Conservation (phyloP, 2,888 invertebrate species). For the Lochmaea capreae region DNA sequence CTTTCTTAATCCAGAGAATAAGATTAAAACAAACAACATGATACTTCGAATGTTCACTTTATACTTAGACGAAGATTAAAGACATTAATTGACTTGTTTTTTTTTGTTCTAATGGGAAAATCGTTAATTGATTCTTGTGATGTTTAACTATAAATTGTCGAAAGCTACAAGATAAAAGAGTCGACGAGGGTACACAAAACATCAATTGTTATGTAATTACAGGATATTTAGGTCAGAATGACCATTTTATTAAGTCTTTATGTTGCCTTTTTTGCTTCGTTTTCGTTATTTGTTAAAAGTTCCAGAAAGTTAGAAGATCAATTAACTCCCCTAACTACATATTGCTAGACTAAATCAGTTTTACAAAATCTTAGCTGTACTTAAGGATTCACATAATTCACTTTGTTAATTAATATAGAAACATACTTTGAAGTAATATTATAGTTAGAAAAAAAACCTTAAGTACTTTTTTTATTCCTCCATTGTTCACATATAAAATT, state of each 20-base stretch:
- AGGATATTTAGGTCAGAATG: not conserved
- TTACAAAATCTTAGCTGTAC: not conserved
- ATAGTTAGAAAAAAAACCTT: no score
- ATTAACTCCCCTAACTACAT: not conserved
- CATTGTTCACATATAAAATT: no score
- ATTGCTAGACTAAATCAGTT: not conserved
- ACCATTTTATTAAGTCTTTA: not conserved
- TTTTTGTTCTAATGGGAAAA: not conserved
- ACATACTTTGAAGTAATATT: no score
- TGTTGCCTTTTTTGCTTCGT: not conserved
- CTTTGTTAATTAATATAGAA: not conserved
- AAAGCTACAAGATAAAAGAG: not conserved
- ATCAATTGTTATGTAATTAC: not conserved
- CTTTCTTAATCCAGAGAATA: no score
- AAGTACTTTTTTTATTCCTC: no score
- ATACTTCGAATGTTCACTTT: no score
- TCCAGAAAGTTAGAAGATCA: not conserved
- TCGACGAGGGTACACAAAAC: not conserved
- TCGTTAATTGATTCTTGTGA: not conserved
- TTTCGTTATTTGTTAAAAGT: slow-evolving; percentile 5
- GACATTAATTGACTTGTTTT: no score
- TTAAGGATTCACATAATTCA: not conserved
- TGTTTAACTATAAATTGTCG: not conserved
- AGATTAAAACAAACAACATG: no score
- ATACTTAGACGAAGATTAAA: no score